phyloP scores from a whole-genome alignment of 2,888 invertebrate species.

The Polydrusus tereticollis region DNA sequence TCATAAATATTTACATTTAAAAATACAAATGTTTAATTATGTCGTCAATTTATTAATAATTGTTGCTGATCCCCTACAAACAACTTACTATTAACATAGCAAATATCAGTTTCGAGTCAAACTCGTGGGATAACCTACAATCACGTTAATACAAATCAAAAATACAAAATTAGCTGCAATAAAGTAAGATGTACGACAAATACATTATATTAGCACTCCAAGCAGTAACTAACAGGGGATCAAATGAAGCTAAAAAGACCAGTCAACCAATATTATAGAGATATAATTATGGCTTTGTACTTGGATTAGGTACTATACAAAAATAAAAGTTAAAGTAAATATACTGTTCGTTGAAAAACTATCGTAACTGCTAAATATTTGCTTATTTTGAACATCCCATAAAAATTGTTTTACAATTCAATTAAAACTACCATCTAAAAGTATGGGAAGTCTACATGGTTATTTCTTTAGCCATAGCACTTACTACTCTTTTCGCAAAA shows the following conservation, averaged over 20 bases:
- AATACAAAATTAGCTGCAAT: constrained; percentile 43
- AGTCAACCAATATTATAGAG: constrained; percentile 23
- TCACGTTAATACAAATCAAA: constrained; percentile 35
- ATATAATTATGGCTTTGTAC: too few species aligned
- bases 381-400: too few species aligned
- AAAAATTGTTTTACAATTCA: too few species aligned
- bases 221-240: constrained; percentile 63
- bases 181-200: constrained; percentile 43
- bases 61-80: constrained; percentile 16
- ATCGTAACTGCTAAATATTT: too few species aligned
- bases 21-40: not conserved
- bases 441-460: too few species aligned
- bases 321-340: too few species aligned
- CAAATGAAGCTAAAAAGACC: constrained; percentile 53
- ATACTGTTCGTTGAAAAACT: too few species aligned
- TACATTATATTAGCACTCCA: constrained; percentile 68
- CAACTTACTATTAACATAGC: constrained; percentile 31
- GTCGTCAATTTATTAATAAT: constrained; percentile 11
- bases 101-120: constrained; percentile 27
- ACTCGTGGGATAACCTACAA: constrained; percentile 43
- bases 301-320: too few species aligned
- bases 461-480: too few species aligned
- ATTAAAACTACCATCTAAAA: too few species aligned
- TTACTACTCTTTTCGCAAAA: too few species aligned
- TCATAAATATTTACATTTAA: constrained; percentile 30